Percentiles rank a stretch among this genome's conserved stretches.
Evolutionary conservation across 53 echinoderm and acorn worm genomes (phyloP).

Genomic region (Hippasteria phrygiana): DNA sequence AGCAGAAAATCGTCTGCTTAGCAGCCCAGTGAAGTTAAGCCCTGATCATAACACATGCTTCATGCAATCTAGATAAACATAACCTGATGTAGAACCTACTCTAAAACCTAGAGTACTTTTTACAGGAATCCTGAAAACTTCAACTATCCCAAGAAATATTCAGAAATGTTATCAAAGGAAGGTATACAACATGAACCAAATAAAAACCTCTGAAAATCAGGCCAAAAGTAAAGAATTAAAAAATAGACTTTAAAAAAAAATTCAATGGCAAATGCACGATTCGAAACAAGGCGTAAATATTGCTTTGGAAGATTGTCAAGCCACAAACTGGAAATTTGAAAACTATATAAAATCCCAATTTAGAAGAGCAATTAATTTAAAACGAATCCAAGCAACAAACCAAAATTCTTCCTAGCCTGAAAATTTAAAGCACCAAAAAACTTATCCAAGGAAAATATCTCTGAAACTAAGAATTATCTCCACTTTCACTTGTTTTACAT

Average conservation of each 20-base stretch:
- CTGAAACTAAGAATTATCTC: neutral
- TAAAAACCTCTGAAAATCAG: neutral
- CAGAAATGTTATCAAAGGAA: neutral
- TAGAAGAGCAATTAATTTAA: neutral
- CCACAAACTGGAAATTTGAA: too few relatives aligned
- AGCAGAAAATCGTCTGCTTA: too few relatives aligned
- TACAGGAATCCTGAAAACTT: too few relatives aligned
- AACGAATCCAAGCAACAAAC: neutral
- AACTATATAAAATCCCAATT: too few relatives aligned
- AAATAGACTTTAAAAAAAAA: conserved; percentile 35
- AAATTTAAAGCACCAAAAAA: conserved; percentile 10
- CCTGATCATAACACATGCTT: too few relatives aligned
- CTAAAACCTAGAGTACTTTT: too few relatives aligned
- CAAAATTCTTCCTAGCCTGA: neutral
- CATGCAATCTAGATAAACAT: too few relatives aligned
- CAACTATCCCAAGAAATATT: too few relatives aligned
- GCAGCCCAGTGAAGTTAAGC: too few relatives aligned
- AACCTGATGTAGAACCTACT: too few relatives aligned
- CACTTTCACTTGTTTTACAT: neutral
- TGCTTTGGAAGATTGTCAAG: conserved; percentile 1
- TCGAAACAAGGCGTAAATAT: neutral
- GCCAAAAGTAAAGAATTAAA: neutral
- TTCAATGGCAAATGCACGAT: conserved; percentile 21
- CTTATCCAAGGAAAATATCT: neutral
- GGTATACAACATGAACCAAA: neutral